Evolutionary conservation across 2,113 vertebrate genomes (phyloP).

Genomic region (Romanogobio albipinnatus): DNA sequence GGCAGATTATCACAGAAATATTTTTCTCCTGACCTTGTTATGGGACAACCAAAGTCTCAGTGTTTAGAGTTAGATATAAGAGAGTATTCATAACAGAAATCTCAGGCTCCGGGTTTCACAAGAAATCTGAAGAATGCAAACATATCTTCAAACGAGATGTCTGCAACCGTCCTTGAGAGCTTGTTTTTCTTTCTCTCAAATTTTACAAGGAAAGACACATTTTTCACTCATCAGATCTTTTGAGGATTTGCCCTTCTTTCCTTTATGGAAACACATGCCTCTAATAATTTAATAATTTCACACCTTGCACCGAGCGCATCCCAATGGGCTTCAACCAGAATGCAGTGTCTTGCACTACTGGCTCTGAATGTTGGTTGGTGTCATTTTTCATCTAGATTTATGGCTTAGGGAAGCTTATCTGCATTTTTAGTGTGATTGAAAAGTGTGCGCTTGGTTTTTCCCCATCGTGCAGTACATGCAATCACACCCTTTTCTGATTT

Average conservation of each 20-base stretch:
- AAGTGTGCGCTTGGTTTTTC: slow-evolving; percentile 17
- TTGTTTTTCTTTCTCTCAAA: slow-evolving; percentile 15
- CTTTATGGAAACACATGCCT: not conserved
- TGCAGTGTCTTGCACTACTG: not conserved
- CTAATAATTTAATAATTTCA: slow-evolving; percentile 32
- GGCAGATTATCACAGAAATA: slow-evolving; percentile 17
- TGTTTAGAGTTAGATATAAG: slow-evolving; percentile 33
- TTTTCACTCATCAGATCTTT: slow-evolving; percentile 20
- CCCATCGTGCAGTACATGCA: slow-evolving; percentile 32
- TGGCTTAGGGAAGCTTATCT: slow-evolving; percentile 18
- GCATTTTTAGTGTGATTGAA: slow-evolving; percentile 38
- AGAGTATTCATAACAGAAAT: slow-evolving; percentile 31
- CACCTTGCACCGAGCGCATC: slow-evolving; percentile 2
- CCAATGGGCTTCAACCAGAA: not conserved
- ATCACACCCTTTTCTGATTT: slow-evolving; percentile 34
- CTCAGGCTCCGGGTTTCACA: not conserved
- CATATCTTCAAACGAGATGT: slow-evolving; percentile 23
- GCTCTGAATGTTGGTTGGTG: not conserved
- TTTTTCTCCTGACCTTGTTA: slow-evolving; percentile 37
- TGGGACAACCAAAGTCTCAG: slow-evolving; percentile 12
- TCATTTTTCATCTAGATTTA: slow-evolving; percentile 38
- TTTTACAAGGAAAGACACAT: not conserved
- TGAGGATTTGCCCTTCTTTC: slow-evolving; percentile 3
- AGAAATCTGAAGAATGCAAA: slow-evolving; percentile 31
- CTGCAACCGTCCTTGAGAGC: slow-evolving; percentile 37